These are phyloP conservation scores for Diadema setosum DNA, from an alignment of 35 echinoderm and acorn worm species.

Conservation along the genomic window DNA sequence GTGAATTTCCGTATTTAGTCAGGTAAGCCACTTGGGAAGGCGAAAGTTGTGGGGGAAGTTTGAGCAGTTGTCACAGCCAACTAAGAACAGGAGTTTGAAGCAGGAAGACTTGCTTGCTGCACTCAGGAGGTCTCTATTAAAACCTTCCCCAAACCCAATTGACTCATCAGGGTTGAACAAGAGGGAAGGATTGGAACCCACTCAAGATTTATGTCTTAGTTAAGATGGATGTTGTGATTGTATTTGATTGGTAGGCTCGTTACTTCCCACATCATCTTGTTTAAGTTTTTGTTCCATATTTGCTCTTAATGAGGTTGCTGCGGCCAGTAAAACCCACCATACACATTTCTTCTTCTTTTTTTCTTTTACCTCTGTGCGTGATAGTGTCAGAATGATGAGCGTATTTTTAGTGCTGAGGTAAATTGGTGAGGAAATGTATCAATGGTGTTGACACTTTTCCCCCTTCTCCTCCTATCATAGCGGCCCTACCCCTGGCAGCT, in stretches of 20 bases:
- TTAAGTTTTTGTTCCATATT: not conserved
- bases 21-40: not conserved
- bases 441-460: constrained; percentile 4
- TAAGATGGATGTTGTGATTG: constrained; percentile 3
- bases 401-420: not conserved
- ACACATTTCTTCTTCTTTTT: too few relatives aligned
- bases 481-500: not conserved
- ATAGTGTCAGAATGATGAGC: not conserved
- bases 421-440: constrained; percentile 18
- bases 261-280: not conserved
- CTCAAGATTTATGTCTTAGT: constrained; percentile 22
- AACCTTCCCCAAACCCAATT: constrained; percentile 25
- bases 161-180: constrained; percentile 13
- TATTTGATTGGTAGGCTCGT: not conserved
- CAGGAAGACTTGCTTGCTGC: not conserved
- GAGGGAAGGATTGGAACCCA: not conserved
- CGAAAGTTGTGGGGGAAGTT: not conserved
- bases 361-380: not conserved
- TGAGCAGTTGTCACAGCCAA: constrained; percentile 21
- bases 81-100: not conserved
- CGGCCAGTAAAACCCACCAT: not conserved
- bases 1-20: not conserved
- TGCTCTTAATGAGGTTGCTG: not conserved
- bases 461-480: not conserved
- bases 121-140: constrained; percentile 23